A percentile compares a stretch with the other conserved stretches of the same genome.
Evolutionary conservation across 2,888 invertebrate genomes (phyloP).

Genomic region (Drosophila vallismaia): DNA sequence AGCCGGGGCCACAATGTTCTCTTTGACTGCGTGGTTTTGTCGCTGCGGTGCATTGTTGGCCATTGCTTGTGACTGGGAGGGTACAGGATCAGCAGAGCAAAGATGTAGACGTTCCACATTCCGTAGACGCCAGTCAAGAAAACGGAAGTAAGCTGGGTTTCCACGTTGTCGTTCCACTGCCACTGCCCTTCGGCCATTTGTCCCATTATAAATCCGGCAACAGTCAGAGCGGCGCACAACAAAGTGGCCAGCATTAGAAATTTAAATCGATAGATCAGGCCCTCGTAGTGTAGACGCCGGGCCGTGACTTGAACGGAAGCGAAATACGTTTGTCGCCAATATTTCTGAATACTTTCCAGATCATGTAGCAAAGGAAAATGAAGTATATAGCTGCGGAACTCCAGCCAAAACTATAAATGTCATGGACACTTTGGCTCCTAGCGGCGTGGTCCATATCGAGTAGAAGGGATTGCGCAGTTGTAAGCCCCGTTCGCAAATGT

Average conservation of each 20-base stretch:
- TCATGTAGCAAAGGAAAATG: slow-evolving; percentile 96
- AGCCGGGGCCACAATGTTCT: slow-evolving; percentile 87
- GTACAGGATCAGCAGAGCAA: slow-evolving; percentile 96
- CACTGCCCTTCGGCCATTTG: slow-evolving; percentile 97
- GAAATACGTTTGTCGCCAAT: slow-evolving; percentile 94
- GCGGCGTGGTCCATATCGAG: slow-evolving; percentile 97
- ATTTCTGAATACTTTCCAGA: slow-evolving; percentile 95
- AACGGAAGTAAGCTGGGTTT: slow-evolving; percentile 96
- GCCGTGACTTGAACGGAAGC: slow-evolving; percentile 96
- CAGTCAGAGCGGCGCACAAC: slow-evolving; percentile 96
- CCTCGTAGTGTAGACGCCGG: slow-evolving; percentile 96
- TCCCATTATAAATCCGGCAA: slow-evolving; percentile 97
- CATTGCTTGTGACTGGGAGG: slow-evolving; percentile 98
- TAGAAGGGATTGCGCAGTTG: slow-evolving; percentile 98
- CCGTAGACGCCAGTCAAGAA: slow-evolving; percentile 99
- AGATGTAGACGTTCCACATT: slow-evolving; percentile 99
- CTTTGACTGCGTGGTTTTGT: slow-evolving; percentile 82
- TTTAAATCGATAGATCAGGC: slow-evolving; percentile 97
- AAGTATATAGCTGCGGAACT: slow-evolving; percentile 97
- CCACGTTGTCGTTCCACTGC: slow-evolving; percentile 96
- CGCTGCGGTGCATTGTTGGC: slow-evolving; percentile 87
- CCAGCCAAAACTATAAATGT: slow-evolving; percentile 90
- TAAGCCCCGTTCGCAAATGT: slow-evolving; percentile 97
- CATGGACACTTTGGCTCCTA: slow-evolving; percentile 94
- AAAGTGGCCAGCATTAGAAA: slow-evolving; percentile 98